Percentiles rank a stretch among this genome's conserved stretches.
phyloP scores from a whole-genome alignment of 2,888 invertebrate genomes.

The Drosophila quinaria region DNA sequence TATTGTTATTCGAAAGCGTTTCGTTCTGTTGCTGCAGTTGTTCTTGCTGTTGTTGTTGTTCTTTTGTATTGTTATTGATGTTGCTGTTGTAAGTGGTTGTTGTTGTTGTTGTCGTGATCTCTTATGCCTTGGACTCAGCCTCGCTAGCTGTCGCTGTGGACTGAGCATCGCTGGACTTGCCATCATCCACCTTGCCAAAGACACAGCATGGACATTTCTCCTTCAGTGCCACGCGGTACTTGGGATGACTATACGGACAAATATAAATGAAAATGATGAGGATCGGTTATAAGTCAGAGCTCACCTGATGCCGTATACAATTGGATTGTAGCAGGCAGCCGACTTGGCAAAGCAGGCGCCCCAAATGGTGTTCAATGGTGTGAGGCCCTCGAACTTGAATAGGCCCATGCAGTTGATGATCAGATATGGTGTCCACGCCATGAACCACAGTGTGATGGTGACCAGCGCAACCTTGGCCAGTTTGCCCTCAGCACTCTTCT shows the following conservation, averaged over 20 bases:
- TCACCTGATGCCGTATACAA: conserved; percentile 95
- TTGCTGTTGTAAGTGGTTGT: conserved; percentile 44
- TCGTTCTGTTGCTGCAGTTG: conserved; percentile 83
- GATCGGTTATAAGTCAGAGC: background rate
- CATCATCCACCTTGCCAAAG: conserved; percentile 84
- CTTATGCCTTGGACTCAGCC: conserved; percentile 84
- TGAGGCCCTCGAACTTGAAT: conserved; percentile 90
- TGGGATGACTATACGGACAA: conserved; percentile 87
- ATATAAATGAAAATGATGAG: background rate
- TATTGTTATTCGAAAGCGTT: conserved; percentile 80
- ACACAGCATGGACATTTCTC: conserved; percentile 88
- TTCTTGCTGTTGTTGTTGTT: conserved; percentile 76
- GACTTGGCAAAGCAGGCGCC: conserved; percentile 97
- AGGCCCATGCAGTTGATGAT: conserved; percentile 93
- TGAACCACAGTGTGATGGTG: conserved; percentile 95
- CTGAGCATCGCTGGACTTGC: conserved; percentile 82
- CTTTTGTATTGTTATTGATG: conserved; percentile 58
- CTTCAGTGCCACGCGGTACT: conserved; percentile 88
- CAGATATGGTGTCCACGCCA: conserved; percentile 96
- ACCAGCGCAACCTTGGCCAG: conserved; percentile 95
- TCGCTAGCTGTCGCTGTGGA: conserved; percentile 84
- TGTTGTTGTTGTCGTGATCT: conserved; percentile 49
- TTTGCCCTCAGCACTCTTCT: conserved; percentile 94
- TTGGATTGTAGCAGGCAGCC: conserved; percentile 95
- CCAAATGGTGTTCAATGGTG: conserved; percentile 94